phyloP scores from a whole-genome alignment of 2,797 vertebrate genomes.

The Poecilia picta region DNA sequence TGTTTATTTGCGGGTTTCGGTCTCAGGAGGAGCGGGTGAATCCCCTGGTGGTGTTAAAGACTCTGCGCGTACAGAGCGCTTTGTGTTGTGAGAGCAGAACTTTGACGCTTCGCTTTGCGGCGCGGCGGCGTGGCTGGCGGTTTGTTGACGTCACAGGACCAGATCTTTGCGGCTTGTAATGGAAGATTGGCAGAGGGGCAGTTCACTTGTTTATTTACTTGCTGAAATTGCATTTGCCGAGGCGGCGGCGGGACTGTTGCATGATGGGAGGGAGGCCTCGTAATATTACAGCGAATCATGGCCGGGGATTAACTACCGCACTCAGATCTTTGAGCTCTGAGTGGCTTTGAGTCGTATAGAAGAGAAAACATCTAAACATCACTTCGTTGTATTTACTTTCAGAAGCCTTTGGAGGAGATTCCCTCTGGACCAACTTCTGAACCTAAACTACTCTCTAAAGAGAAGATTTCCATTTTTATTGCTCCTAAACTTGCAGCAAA shows the following conservation, averaged over 20 bases:
- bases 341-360: background rate
- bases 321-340: background rate
- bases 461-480: background rate
- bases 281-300: conserved; percentile 1
- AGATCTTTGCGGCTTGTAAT: conserved; percentile 30
- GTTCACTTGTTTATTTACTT: conserved; percentile 38
- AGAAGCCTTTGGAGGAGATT: background rate
- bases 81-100: conserved; percentile 40
- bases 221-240: conserved; percentile 26
- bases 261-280: conserved; percentile 11
- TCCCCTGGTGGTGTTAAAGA: conserved; percentile 37
- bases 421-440: background rate
- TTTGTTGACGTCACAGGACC: conserved; percentile 60
- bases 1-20: conserved; percentile 69
- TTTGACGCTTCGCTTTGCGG: conserved; percentile 32
- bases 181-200: conserved; percentile 21
- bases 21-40: conserved; percentile 52
- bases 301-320: background rate
- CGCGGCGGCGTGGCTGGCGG: conserved; percentile 6
- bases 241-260: background rate
- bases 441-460: background rate
- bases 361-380: background rate
- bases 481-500: background rate
- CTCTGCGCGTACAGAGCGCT: conserved; percentile 21
- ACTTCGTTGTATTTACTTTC: background rate